These are phyloP conservation scores for Agapornis roseicollis DNA, from an alignment of 2,113 vertebrate genomes.

Conservation along the genomic window DNA sequence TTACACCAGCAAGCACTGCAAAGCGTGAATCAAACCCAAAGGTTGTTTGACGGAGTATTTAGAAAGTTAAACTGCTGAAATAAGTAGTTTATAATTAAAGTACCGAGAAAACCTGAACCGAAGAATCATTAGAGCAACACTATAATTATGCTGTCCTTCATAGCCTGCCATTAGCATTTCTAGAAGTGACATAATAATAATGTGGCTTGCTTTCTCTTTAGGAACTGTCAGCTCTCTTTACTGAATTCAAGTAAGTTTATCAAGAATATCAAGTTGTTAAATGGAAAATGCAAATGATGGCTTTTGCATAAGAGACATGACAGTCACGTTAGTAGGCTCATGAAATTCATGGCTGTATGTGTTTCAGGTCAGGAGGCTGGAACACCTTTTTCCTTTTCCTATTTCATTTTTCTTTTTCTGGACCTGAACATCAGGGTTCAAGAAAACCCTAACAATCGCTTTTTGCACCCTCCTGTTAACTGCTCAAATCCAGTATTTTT, in stretches of 20 bases:
- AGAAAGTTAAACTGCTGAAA: conserved; percentile 52
- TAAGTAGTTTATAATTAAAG: conserved; percentile 59
- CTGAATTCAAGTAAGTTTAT: conserved; percentile 43
- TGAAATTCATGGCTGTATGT: not conserved
- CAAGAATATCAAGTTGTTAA: conserved; percentile 53
- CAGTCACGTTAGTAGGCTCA: conserved; percentile 7
- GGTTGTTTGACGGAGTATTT: conserved; percentile 19
- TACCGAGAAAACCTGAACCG: conserved; percentile 48
- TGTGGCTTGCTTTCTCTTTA: conserved; percentile 29
- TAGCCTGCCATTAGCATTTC: conserved; percentile 64
- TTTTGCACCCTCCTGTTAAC: not conserved
- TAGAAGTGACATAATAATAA: conserved; percentile 59
- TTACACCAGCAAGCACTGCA: not conserved
- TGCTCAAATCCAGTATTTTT: not conserved
- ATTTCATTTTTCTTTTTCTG: not conserved
- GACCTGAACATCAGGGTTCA: not conserved
- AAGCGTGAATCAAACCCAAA: not conserved
- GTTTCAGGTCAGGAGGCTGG: not conserved
- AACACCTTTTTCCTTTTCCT: not conserved
- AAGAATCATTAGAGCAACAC: conserved; percentile 36
- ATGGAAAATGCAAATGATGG: conserved; percentile 35
- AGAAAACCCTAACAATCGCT: not conserved
- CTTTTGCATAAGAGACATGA: conserved; percentile 22
- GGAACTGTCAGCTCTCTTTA: conserved; percentile 42
- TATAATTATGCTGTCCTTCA: conserved; percentile 56